These are phyloP conservation scores for Listronotus bonariensis DNA, from an alignment of 1,140 invertebrate species.

Conservation along the genomic window DNA sequence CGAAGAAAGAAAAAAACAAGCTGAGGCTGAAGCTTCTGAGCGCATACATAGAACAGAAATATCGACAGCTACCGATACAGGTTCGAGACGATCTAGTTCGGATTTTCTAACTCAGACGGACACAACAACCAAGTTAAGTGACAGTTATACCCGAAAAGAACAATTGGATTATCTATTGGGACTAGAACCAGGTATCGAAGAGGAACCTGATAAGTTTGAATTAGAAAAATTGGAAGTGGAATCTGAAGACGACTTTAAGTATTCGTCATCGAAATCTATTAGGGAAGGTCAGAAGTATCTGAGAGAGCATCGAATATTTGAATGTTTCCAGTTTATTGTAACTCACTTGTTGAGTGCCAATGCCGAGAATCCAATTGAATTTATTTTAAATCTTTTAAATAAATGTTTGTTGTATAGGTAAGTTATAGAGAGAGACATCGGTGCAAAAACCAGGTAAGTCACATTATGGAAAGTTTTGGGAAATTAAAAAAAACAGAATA, in stretches of 20 bases:
- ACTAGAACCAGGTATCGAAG: constrained; percentile 4
- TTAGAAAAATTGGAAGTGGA: constrained; percentile 20
- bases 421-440: too few relatives aligned
- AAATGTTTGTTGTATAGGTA: constrained; percentile 58
- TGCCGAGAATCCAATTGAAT: constrained; percentile 58
- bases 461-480: too few relatives aligned
- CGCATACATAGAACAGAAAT: background rate
- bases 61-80: background rate
- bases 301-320: constrained; percentile 54
- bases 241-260: constrained; percentile 25
- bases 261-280: constrained; percentile 41
- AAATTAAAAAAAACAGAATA: too few relatives aligned
- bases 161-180: constrained; percentile 28
- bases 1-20: background rate
- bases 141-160: background rate
- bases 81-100: background rate
- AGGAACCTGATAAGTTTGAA: constrained; percentile 5
- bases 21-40: background rate
- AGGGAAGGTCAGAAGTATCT: constrained; percentile 53
- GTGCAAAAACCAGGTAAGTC: too few relatives aligned
- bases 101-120: constrained; percentile 21
- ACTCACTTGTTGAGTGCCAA: constrained; percentile 55
- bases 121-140: background rate
- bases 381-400: constrained; percentile 57
- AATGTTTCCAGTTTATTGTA: constrained; percentile 58